These are phyloP conservation scores for Tragelaphus scriptus DNA, from an alignment of 2,113 vertebrate genomes.

Conservation along the genomic window DNA sequence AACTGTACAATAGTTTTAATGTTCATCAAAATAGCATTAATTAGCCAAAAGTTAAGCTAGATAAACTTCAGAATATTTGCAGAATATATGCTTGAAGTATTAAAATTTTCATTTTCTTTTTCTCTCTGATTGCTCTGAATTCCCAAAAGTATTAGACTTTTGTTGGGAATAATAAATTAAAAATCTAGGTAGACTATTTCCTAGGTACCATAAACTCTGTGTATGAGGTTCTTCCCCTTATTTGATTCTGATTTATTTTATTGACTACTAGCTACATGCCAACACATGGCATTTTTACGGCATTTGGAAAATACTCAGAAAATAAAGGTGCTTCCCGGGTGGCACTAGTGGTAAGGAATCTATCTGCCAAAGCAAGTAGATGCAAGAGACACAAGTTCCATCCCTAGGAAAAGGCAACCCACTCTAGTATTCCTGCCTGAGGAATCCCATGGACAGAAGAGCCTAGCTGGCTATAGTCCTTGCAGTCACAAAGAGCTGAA, in stretches of 20 bases:
- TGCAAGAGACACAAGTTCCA: accelerated
- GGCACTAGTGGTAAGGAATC: not conserved
- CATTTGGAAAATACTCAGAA: not conserved
- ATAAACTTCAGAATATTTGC: not conserved
- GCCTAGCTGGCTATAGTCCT: not conserved
- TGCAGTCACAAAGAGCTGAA: not conserved
- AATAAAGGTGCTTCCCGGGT: accelerated
- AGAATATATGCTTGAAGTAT: not conserved
- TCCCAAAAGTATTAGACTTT: not conserved
- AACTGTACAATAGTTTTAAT: not conserved
- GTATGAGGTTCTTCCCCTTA: not conserved
- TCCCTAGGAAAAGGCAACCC: not conserved
- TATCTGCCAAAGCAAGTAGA: not conserved
- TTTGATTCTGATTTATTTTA: not conserved
- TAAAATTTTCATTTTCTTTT: not conserved
- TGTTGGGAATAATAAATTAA: not conserved
- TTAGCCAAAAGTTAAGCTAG: not conserved
- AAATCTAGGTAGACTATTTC: not conserved
- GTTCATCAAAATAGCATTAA: not conserved
- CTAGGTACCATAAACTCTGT: not conserved
- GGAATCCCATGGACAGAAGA: not conserved
- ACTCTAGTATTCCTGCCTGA: not conserved
- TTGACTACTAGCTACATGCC: not conserved
- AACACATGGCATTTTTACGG: not conserved
- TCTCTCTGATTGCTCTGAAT: not conserved